phyloP scores from a whole-genome alignment of 64 coral and sea anemone species.

The Acropora tenuis region DNA sequence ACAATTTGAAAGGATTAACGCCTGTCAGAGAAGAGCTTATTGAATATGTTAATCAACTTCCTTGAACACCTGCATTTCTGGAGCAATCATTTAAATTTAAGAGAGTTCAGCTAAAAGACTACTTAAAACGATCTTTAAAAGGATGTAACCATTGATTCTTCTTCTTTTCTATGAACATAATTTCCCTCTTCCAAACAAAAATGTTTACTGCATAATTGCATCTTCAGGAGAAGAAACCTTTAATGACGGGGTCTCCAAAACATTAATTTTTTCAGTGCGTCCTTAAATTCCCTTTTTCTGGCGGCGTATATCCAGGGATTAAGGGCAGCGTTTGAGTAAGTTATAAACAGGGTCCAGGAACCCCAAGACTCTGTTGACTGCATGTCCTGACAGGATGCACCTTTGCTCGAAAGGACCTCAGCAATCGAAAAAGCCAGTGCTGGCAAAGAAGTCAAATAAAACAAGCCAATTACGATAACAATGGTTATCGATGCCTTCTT shows the following conservation, averaged over 20 bases:
- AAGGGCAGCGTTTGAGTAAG: constrained; percentile 26
- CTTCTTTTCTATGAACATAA: no score
- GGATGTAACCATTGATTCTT: no score
- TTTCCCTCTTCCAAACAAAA: no score
- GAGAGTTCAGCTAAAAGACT: no score
- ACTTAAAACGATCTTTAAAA: no score
- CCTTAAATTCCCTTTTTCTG: constrained; percentile 41
- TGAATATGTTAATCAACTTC: no score
- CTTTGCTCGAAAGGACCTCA: not conserved
- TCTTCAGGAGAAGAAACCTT: no score
- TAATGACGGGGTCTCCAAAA: not conserved
- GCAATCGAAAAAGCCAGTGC: not conserved
- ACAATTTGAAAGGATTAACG: no score
- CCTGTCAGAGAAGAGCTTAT: no score
- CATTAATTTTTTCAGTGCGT: constrained; percentile 9
- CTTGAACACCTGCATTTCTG: no score
- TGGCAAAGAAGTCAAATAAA: not conserved
- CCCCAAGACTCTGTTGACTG: not conserved
- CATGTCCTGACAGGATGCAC: not conserved
- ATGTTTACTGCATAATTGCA: no score
- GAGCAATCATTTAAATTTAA: no score
- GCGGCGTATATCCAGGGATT: constrained; percentile 49
- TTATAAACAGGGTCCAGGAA: constrained; percentile 16
- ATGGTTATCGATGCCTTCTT: constrained; percentile 25
- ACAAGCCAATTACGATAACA: constrained; percentile 11